These are phyloP conservation scores for Intellagama lesueurii DNA, from an alignment of 2,797 vertebrate genomes.

Conservation along the genomic window DNA sequence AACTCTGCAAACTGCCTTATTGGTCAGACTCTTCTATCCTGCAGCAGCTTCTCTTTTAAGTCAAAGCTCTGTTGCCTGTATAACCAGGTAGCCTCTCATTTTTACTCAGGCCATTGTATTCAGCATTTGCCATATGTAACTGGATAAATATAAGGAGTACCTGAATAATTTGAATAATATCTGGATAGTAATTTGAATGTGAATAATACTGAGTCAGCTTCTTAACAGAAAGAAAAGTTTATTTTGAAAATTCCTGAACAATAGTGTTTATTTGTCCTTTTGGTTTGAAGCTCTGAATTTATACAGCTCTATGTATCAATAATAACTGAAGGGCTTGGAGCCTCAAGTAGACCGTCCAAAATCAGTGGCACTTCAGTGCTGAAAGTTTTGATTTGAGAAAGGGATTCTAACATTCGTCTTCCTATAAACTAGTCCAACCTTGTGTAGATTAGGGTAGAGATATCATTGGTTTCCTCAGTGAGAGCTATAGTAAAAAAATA, in stretches of 20 bases:
- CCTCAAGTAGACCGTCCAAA: background rate
- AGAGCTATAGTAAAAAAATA: no score
- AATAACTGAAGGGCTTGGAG: background rate
- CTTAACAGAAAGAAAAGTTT: background rate
- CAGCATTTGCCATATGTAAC: background rate
- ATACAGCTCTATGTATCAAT: background rate
- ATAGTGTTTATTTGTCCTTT: background rate
- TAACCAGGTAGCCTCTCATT: background rate
- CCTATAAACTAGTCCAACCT: background rate
- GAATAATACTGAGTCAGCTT: background rate
- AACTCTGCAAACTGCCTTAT: background rate
- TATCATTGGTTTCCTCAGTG: background rate
- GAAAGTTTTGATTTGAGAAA: background rate
- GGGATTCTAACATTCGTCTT: background rate
- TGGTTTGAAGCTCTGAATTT: background rate
- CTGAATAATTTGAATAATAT: background rate
- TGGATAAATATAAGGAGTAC: background rate
- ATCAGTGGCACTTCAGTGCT: background rate
- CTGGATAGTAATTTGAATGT: background rate
- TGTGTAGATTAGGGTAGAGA: background rate
- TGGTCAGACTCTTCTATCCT: background rate
- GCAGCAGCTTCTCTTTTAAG: background rate
- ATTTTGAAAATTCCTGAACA: background rate
- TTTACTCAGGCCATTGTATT: background rate
- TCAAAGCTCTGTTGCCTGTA: background rate